Evolutionary conservation across 2,888 invertebrate genomes (phyloP).

Genomic region (Cataglyphis altisquamis): DNA sequence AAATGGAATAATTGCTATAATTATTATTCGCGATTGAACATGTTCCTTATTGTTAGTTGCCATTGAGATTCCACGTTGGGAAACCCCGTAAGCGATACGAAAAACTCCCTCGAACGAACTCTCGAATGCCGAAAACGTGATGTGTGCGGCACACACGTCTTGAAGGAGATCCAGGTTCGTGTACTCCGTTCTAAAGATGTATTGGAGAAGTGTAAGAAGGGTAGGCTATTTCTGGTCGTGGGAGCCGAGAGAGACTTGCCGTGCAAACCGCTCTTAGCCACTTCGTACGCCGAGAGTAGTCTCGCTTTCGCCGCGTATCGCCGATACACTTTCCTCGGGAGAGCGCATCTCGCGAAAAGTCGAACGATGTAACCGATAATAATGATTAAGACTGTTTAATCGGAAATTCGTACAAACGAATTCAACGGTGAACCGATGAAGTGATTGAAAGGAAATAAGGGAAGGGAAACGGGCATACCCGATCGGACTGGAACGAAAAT

Average conservation of each 20-base stretch:
- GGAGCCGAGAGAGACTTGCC: constrained; percentile 81
- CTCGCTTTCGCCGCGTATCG: constrained; percentile 84
- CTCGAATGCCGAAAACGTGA: constrained; percentile 11
- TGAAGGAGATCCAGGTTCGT: constrained; percentile 57
- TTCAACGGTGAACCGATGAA: background rate
- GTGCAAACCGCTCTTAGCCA: constrained; percentile 84
- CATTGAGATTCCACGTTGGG: background rate
- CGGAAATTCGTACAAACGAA: background rate
- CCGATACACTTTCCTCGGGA: constrained; percentile 79
- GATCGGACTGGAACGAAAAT: constrained; percentile 2
- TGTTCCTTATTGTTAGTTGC: background rate
- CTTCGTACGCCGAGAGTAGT: constrained; percentile 83
- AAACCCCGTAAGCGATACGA: constrained; percentile 49
- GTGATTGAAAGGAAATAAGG: background rate
- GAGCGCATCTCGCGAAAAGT: constrained; percentile 31
- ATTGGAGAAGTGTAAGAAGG: constrained; percentile 85
- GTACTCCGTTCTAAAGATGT: constrained; percentile 81
- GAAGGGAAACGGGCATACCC: background rate
- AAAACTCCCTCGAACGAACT: constrained; percentile 7
- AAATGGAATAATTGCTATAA: background rate
- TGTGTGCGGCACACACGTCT: constrained; percentile 46
- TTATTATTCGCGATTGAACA: background rate
- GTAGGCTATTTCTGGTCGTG: constrained; percentile 86
- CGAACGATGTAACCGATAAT: constrained; percentile 36
- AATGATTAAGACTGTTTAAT: background rate